phyloP scores from a whole-genome alignment of 2,888 invertebrate species.

The Petrolisthes manimaculis region DNA sequence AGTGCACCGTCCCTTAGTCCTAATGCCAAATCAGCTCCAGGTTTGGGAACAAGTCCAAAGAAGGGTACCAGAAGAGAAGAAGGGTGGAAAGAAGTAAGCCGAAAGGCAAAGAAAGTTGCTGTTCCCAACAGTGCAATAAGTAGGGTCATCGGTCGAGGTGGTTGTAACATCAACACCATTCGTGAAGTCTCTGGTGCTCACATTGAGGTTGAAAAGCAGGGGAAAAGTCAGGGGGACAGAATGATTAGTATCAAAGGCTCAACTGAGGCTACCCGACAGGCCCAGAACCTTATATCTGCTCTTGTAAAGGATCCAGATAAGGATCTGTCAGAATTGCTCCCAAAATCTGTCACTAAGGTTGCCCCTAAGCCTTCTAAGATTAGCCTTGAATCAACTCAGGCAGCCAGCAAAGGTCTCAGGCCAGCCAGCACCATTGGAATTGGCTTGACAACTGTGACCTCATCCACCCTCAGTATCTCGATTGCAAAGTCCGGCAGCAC shows the following conservation, averaged over 20 bases:
- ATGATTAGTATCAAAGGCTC: conserved; percentile 96
- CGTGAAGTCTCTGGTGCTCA: conserved; percentile 96
- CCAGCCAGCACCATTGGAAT: conserved; percentile 61
- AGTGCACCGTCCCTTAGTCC: conserved; percentile 59
- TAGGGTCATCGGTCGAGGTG: conserved; percentile 96
- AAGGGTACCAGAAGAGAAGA: conserved; percentile 81
- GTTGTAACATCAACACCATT: conserved; percentile 98
- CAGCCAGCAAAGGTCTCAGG: conserved; percentile 42
- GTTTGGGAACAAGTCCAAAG: conserved; percentile 77
- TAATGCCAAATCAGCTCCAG: conserved; percentile 55
- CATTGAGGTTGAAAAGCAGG: conserved; percentile 98
- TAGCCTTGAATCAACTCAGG: conserved; percentile 36
- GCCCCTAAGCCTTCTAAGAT: conserved; percentile 57
- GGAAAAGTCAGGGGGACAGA: conserved; percentile 92
- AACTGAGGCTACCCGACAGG: conserved; percentile 91
- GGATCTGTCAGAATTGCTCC: conserved; percentile 86
- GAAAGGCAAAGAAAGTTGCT: conserved; percentile 87
- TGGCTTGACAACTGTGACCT: conserved; percentile 55
- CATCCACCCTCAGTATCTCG: conserved; percentile 69
- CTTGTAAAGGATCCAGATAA: conserved; percentile 96
- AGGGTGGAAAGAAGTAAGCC: conserved; percentile 96
- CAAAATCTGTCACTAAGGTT: conserved; percentile 76
- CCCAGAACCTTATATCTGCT: conserved; percentile 88
- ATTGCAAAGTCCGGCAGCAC: conserved; percentile 50
- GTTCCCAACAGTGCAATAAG: conserved; percentile 96